phyloP scores from a whole-genome alignment of 1,140 invertebrate genomes.

The Cydia amplana region DNA sequence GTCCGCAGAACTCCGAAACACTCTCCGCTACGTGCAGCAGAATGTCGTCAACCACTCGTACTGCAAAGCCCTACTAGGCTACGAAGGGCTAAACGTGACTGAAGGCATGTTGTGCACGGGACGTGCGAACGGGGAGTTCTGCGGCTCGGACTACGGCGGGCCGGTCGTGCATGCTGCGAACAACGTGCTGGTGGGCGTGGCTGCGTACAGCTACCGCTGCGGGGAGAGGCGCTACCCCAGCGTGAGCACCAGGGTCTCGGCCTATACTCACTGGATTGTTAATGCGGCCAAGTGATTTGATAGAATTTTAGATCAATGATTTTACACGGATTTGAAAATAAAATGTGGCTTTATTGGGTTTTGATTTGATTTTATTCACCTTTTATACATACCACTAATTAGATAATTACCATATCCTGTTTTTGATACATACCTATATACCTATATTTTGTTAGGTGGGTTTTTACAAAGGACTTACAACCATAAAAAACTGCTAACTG shows the following conservation, averaged over 20 bases:
- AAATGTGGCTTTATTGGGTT: too few species aligned
- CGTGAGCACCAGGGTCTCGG: slow-evolving; percentile 78
- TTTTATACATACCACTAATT: too few species aligned
- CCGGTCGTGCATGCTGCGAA: slow-evolving; percentile 78
- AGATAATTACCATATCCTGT: too few species aligned
- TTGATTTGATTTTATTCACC: too few species aligned
- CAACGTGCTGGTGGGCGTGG: slow-evolving; percentile 79
- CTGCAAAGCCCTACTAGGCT: slow-evolving; percentile 1
- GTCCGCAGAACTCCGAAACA: background rate
- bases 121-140: slow-evolving; percentile 13
- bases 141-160: slow-evolving; percentile 82
- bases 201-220: slow-evolving; percentile 80
- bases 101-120: slow-evolving; percentile 10
- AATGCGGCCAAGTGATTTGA: slow-evolving; percentile 37
- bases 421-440: too few species aligned
- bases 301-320: too few species aligned
- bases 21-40: slow-evolving; percentile 20
- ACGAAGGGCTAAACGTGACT: slow-evolving; percentile 19
- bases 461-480: too few species aligned
- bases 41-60: slow-evolving; percentile 10
- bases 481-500: too few species aligned
- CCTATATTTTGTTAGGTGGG: too few species aligned
- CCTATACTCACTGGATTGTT: slow-evolving; percentile 56
- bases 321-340: too few species aligned
- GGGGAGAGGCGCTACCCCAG: slow-evolving; percentile 73